Evolutionary conservation across 2,797 vertebrate species (phyloP).

Genomic region (Sardinella longiceps): DNA sequence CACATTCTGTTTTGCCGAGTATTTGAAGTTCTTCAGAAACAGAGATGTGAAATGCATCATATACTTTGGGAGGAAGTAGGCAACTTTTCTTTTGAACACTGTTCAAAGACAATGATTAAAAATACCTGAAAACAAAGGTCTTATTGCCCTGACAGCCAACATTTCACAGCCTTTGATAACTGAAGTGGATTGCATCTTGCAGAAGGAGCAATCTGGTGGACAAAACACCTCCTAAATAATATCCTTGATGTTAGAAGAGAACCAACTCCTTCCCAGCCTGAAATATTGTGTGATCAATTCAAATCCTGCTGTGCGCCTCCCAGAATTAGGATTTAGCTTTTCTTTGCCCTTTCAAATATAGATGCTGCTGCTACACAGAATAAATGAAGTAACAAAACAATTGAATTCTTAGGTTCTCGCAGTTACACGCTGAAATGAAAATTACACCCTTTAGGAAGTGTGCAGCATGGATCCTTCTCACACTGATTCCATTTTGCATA

Average conservation of each 20-base stretch:
- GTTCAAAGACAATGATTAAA: constrained; percentile 22
- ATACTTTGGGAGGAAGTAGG: not conserved
- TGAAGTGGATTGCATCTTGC: not conserved
- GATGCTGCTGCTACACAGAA: constrained; percentile 53
- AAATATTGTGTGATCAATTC: constrained; percentile 27
- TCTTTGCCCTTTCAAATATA: constrained; percentile 43
- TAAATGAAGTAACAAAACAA: constrained; percentile 64
- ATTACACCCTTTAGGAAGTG: constrained; percentile 67
- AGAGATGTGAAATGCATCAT: not conserved
- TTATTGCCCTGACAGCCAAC: not conserved
- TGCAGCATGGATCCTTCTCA: constrained; percentile 66
- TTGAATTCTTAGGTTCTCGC: constrained; percentile 62
- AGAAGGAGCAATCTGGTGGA: not conserved
- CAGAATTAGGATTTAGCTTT: constrained; percentile 33
- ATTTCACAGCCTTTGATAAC: constrained; percentile 20
- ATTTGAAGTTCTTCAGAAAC: constrained; percentile 16
- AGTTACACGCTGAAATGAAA: constrained; percentile 75
- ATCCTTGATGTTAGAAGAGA: constrained; percentile 4
- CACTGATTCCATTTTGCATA: constrained; percentile 70
- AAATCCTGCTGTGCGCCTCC: constrained; percentile 21
- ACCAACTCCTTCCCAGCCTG: not conserved
- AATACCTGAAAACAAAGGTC: constrained; percentile 23
- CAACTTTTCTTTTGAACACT: constrained; percentile 7
- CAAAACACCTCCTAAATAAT: constrained; percentile 15
- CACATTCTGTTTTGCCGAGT: not conserved